Conservation (phyloP, 2,113 vertebrate genomes). For the Fregetta grallaria region DNA sequence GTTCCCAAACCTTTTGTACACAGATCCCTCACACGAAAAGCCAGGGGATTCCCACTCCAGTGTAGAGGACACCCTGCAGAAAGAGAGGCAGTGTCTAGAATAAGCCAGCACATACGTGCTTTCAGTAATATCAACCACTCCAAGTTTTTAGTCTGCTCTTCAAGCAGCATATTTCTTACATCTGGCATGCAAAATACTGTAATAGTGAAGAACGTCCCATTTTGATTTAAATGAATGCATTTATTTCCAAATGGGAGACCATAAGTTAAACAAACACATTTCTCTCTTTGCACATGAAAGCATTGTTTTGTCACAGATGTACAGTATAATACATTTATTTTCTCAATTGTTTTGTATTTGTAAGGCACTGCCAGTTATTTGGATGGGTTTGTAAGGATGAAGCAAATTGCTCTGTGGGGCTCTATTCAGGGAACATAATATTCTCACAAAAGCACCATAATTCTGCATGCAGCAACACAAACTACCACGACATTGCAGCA, state of each 20-base stretch:
- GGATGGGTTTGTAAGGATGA: slow-evolving; percentile 60
- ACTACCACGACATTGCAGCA: slow-evolving; percentile 43
- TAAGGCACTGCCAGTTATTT: slow-evolving; percentile 63
- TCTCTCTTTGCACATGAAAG: slow-evolving; percentile 56
- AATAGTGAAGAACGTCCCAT: slow-evolving; percentile 28
- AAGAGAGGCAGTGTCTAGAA: not conserved
- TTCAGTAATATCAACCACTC: not conserved
- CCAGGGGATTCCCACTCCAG: not conserved
- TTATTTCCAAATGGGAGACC: slow-evolving; percentile 59
- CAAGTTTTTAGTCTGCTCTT: slow-evolving; percentile 9
- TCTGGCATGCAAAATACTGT: slow-evolving; percentile 54
- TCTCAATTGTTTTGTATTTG: slow-evolving; percentile 67
- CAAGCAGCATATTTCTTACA: slow-evolving; percentile 33
- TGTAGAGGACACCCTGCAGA: not conserved
- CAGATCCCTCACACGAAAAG: not conserved
- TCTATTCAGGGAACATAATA: slow-evolving; percentile 64
- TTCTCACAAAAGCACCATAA: slow-evolving; percentile 70
- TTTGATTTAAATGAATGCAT: slow-evolving; percentile 70
- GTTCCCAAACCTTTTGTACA: not conserved
- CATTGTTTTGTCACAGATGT: slow-evolving; percentile 70
- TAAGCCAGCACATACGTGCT: not conserved
- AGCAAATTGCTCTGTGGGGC: slow-evolving; percentile 66
- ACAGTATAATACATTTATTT: slow-evolving; percentile 70
- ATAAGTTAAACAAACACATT: slow-evolving; percentile 67
- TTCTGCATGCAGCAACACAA: slow-evolving; percentile 64